Evolutionary conservation across 2,797 vertebrate species (phyloP).

Genomic region (Melanotaenia pygmaea): DNA sequence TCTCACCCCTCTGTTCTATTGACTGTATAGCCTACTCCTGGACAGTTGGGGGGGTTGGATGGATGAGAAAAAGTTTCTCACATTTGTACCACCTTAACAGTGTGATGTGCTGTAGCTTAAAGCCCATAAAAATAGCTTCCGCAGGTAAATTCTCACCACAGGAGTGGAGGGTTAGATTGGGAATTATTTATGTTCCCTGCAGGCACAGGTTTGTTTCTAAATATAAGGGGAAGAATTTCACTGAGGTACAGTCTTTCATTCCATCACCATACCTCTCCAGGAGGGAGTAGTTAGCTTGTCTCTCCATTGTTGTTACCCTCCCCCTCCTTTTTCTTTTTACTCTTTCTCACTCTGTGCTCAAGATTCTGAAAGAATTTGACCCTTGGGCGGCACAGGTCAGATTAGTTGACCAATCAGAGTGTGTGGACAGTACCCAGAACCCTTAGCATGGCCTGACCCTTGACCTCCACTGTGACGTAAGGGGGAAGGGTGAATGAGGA

Average conservation of each 20-base stretch:
- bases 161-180: slow-evolving; percentile 11
- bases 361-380: slow-evolving; percentile 89
- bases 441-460: slow-evolving; percentile 83
- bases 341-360: slow-evolving; percentile 81
- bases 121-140: slow-evolving; percentile 16
- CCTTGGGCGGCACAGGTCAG: slow-evolving; percentile 81
- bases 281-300: slow-evolving; percentile 83
- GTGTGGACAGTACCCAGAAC: slow-evolving; percentile 85
- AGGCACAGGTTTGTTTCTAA: slow-evolving; percentile 43
- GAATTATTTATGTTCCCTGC: slow-evolving; percentile 24
- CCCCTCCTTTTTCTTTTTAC: slow-evolving; percentile 72
- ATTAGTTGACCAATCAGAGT: slow-evolving; percentile 86
- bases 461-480: slow-evolving; percentile 83
- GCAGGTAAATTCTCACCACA: slow-evolving; percentile 22
- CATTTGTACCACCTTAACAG: slow-evolving; percentile 25
- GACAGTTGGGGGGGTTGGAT: slow-evolving; percentile 69
- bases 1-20: slow-evolving; percentile 70
- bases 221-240: slow-evolving; percentile 49
- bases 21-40: slow-evolving; percentile 81
- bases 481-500: slow-evolving; percentile 85
- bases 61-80: slow-evolving; percentile 62
- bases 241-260: slow-evolving; percentile 81
- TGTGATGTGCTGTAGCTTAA: slow-evolving; percentile 16
- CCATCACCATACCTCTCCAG: slow-evolving; percentile 80
- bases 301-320: slow-evolving; percentile 82